phyloP scores from a whole-genome alignment of 1,140 invertebrate species.

The Ectropis grisescens region DNA sequence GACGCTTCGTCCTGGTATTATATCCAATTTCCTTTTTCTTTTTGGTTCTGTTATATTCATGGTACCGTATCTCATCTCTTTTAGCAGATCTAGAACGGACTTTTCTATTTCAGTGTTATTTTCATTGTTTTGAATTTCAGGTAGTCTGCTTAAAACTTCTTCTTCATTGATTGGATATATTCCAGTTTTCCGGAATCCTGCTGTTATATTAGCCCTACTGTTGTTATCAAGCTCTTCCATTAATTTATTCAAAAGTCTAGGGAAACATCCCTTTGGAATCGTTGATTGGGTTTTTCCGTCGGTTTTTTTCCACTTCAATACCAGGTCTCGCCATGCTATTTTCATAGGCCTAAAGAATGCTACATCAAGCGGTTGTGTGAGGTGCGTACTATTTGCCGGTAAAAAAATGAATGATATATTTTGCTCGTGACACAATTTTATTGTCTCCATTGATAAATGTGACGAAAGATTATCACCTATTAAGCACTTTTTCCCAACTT shows the following conservation, averaged over 20 bases:
- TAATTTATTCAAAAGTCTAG: constrained; percentile 4
- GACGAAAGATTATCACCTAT: constrained; percentile 30
- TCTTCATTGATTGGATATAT: constrained; percentile 7
- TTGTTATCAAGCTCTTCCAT: constrained; percentile 4
- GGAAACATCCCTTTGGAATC: constrained; percentile 10
- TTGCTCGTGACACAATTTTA: constrained; percentile 4
- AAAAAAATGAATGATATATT: constrained; percentile 6
- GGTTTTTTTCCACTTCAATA: constrained; percentile 9
- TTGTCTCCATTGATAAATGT: constrained; percentile 11
- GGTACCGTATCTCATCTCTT: constrained; percentile 8
- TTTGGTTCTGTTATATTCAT: not conserved
- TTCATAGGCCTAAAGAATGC: constrained; percentile 9
- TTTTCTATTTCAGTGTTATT: constrained; percentile 2
- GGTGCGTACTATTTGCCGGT: constrained; percentile 6
- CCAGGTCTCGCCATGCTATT: constrained; percentile 4
- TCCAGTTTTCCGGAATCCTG: constrained; percentile 10
- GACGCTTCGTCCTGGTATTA: too few species aligned
- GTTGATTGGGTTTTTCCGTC: constrained; percentile 6
- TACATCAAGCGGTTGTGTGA: constrained; percentile 7
- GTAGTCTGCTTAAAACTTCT: constrained; percentile 7
- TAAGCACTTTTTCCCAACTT: constrained; percentile 26
- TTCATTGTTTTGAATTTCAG: not conserved
- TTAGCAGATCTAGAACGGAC: constrained; percentile 3
- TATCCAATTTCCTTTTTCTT: too few species aligned
- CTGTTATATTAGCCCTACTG: constrained; percentile 8